A percentile compares a stretch with the other conserved stretches of the same genome.
Conservation (phyloP, 2,797 vertebrate genomes). For the Lepilemur septentrionalis region DNA sequence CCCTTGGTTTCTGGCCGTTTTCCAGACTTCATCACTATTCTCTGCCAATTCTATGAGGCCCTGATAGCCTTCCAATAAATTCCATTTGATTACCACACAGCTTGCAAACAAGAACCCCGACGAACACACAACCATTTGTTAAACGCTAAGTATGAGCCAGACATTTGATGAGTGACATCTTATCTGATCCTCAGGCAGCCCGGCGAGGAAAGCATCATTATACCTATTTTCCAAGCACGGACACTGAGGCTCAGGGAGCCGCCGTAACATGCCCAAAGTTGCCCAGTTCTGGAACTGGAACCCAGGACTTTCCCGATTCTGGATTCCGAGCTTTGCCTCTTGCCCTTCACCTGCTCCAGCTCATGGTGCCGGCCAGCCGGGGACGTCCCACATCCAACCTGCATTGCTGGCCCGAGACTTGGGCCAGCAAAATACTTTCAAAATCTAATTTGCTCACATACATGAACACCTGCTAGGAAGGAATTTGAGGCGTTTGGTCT, state of each 20-base stretch:
- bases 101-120: slow-evolving; percentile 56
- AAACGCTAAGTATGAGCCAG: neutral
- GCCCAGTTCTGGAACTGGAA: neutral
- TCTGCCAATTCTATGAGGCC: slow-evolving; percentile 63
- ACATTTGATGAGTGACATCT: neutral
- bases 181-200: neutral
- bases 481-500: slow-evolving; percentile 59
- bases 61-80: slow-evolving; percentile 70
- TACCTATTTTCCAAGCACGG: neutral
- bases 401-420: neutral
- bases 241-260: neutral
- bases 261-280: fast-evolving
- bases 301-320: neutral
- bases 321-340: neutral
- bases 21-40: slow-evolving; percentile 23
- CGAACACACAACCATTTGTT: slow-evolving; percentile 28
- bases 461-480: slow-evolving; percentile 74
- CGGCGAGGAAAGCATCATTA: neutral
- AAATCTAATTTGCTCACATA: slow-evolving; percentile 63
- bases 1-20: slow-evolving; percentile 31
- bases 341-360: neutral
- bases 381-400: neutral
- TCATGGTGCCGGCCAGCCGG: neutral
- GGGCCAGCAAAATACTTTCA: slow-evolving; percentile 27
- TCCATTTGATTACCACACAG: slow-evolving; percentile 70